Base-by-base conservation (phyloP, 2,797 vertebrate genomes). In the Limosa lapponica region DNA sequence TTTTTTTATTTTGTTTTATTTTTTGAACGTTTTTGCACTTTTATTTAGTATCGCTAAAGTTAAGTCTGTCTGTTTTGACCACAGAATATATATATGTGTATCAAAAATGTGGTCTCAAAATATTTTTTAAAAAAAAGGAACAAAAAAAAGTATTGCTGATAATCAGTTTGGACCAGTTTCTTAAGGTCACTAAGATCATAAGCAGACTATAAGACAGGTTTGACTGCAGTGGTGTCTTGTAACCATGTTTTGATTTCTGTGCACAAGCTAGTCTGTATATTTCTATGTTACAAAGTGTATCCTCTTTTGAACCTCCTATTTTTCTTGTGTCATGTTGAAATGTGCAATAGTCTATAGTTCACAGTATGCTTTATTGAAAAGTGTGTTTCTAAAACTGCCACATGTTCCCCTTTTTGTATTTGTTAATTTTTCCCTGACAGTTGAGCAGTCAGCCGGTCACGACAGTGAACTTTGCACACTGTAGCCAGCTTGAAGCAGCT, bases 321-420 rank as follows among this genome's bases (percentile, higher is more conserved):
- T 98, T 97, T 98, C 98, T 98, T 98, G 97, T 99, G 98, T 98
- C 98, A 98, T 98, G 97, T 98, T 99, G 98, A 98, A 98, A 98
- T 98, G 99, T 99, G 99, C 99, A 99, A 99, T 99, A 99, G 99
- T 98, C 98, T 98, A 64, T 99, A 99, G 98, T 98, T 98, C 98
- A 98, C 98, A 98, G 97, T 97, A 98, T 98, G 98, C 98, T 98
- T 97, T 98, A 94, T 95, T 96, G 70, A 89, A 93, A 96, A 97
- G 95, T 98, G 95, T 97, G 93, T 98, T 98, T 97, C 96, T 98
- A 97, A 97, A 94, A 96, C 94, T 95, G 94, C 88, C 95, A 97
- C 90, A 83, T 87, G 82, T 97, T 98, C 93, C 97, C 95, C 94
- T 96, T 91, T 95, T 87, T 93, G 81, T 96, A 93, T 92, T 89